These are phyloP conservation scores for Scotopteryx bipunctaria DNA, from an alignment of 2,888 invertebrate species.

Conservation along the genomic window DNA sequence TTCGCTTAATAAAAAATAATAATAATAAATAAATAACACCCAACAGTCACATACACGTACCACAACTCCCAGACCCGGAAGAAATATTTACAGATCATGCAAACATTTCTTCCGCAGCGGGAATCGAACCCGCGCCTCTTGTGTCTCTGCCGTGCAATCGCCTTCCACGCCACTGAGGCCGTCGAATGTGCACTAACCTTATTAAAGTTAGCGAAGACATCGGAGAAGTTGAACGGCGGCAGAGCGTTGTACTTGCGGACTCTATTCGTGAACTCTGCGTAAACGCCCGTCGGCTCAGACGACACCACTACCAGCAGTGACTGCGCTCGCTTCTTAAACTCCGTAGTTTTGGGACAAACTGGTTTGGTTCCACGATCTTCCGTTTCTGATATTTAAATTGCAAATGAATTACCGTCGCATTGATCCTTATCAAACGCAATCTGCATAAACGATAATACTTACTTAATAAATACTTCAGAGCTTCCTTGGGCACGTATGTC, in stretches of 20 bases:
- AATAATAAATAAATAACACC: no score
- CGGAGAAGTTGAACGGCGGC: slow-evolving; percentile 92
- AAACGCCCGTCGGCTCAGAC: slow-evolving; percentile 89
- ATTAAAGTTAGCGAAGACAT: slow-evolving; percentile 79
- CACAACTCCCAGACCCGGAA: no score
- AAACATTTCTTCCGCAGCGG: no score
- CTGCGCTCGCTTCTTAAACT: slow-evolving; percentile 88
- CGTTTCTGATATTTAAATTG: slow-evolving; percentile 53
- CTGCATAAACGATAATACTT: slow-evolving; percentile 52
- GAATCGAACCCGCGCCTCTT: no score
- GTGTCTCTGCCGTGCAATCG: no score
- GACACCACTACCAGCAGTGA: slow-evolving; percentile 95
- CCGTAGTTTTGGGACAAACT: slow-evolving; percentile 81
- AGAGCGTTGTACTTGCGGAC: slow-evolving; percentile 91
- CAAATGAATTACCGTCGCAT: neutral
- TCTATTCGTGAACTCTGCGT: slow-evolving; percentile 89
- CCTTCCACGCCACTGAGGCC: no score
- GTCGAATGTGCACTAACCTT: slow-evolving; percentile 64
- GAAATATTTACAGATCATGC: no score
- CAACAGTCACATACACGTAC: no score
- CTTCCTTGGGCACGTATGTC: slow-evolving; percentile 89
- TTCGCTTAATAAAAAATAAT: no score
- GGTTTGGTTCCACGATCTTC: slow-evolving; percentile 74
- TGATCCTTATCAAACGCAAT: neutral
- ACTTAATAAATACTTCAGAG: slow-evolving; percentile 92